These are phyloP conservation scores for Xenopus borealis DNA, from an alignment of 2,113 vertebrate species.

Conservation along the genomic window DNA sequence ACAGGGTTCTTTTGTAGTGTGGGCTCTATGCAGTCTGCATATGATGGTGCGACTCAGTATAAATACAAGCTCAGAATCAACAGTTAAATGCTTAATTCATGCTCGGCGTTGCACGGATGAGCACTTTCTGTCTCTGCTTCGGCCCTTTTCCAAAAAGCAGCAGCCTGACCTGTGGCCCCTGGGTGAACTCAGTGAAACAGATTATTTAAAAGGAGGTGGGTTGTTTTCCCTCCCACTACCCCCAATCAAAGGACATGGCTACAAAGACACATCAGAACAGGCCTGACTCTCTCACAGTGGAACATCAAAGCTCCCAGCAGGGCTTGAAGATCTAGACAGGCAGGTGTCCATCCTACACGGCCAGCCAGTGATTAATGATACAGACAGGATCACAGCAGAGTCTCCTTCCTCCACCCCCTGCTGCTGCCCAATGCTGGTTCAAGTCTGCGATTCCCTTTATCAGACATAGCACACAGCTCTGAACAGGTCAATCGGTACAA, in stretches of 20 bases:
- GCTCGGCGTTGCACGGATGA: background rate
- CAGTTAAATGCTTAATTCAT: background rate
- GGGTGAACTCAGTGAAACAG: slow-evolving; percentile 38
- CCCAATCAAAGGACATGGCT: slow-evolving; percentile 28
- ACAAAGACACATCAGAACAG: slow-evolving; percentile 28
- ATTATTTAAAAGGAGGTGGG: slow-evolving; percentile 53
- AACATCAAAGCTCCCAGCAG: slow-evolving; percentile 56
- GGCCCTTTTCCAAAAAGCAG: slow-evolving; percentile 33
- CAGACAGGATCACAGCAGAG: slow-evolving; percentile 65
- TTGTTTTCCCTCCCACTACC: slow-evolving; percentile 38
- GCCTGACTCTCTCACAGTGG: slow-evolving; percentile 59
- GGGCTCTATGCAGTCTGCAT: background rate
- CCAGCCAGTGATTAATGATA: slow-evolving; percentile 77
- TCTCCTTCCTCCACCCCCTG: slow-evolving; percentile 53
- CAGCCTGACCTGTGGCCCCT: slow-evolving; percentile 66
- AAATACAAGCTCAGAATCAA: background rate
- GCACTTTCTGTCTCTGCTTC: background rate
- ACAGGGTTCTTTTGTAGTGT: too few species aligned
- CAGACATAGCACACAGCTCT: slow-evolving; percentile 39
- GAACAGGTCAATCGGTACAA: slow-evolving; percentile 30
- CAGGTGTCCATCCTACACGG: slow-evolving; percentile 76
- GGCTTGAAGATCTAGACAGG: slow-evolving; percentile 70
- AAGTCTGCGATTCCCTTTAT: slow-evolving; percentile 65
- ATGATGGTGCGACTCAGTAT: too few species aligned
- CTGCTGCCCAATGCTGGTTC: slow-evolving; percentile 59